A percentile compares a stretch with the other conserved stretches of the same genome.
Conservation (phyloP, 1,140 invertebrate species). For the Ips typographus region DNA sequence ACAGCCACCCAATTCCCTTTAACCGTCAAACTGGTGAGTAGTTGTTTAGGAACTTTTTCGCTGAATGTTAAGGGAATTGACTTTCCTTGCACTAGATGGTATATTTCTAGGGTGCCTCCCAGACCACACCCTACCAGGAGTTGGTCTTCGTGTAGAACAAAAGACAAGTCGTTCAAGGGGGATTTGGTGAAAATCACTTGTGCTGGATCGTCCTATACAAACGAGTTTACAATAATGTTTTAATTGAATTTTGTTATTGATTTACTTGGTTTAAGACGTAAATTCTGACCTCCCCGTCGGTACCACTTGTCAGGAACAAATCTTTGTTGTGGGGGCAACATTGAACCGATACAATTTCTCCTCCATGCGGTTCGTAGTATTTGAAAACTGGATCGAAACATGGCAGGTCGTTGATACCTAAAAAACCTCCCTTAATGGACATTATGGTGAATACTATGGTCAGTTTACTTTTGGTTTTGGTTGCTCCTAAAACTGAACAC, state of each 20-base stretch:
- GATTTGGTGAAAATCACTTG: constrained; percentile 46
- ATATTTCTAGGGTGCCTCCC: constrained; percentile 42
- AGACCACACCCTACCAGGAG: constrained; percentile 44
- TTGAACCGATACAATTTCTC: constrained; percentile 43
- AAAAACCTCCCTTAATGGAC: background rate
- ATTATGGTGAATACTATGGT: background rate
- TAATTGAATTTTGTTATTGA: constrained; percentile 7
- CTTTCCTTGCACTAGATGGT: constrained; percentile 42
- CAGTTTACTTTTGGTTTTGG: constrained; percentile 41
- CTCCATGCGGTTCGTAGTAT: constrained; percentile 48
- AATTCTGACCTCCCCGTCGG: constrained; percentile 47
- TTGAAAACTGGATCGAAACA: constrained; percentile 46
- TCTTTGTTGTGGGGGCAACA: constrained; percentile 47
- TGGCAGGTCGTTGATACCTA: background rate
- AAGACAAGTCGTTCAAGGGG: constrained; percentile 37
- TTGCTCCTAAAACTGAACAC: constrained; percentile 46
- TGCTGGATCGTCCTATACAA: constrained; percentile 45
- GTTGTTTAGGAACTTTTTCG: constrained; percentile 30
- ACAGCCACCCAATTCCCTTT: constrained; percentile 44
- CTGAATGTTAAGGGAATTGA: constrained; percentile 33
- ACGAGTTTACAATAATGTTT: constrained; percentile 6
- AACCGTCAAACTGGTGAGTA: constrained; percentile 37
- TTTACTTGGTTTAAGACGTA: constrained; percentile 46
- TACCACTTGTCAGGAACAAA: constrained; percentile 46
- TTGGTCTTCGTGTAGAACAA: constrained; percentile 47